A percentile compares a stretch with the other conserved stretches of the same genome.
Conservation (phyloP, 2,113 vertebrate species). For the Hipposideros armiger region DNA sequence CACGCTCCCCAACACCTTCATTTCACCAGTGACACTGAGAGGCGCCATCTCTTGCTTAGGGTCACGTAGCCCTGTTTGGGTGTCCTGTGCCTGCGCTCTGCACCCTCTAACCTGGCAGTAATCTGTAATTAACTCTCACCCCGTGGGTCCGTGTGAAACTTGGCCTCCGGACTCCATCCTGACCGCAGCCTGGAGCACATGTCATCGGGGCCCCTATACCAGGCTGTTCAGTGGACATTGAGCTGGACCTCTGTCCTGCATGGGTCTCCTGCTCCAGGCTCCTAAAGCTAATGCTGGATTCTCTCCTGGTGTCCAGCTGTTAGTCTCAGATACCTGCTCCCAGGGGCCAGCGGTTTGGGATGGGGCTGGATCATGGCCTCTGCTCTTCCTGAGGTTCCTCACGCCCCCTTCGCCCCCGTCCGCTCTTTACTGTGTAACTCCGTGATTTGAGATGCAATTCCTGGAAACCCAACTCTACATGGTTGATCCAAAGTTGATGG, state of each 20-base stretch:
- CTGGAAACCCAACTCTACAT: too few species aligned
- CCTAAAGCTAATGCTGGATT: too few species aligned
- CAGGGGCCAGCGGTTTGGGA: fast-evolving
- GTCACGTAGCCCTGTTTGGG: neutral
- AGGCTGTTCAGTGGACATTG: neutral
- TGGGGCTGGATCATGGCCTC: too few species aligned
- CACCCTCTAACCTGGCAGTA: neutral
- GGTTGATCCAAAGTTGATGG: too few species aligned
- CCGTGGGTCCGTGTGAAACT: neutral
- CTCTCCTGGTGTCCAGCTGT: neutral
- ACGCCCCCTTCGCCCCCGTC: fast-evolving
- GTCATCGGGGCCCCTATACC: too few species aligned
- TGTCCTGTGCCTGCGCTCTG: neutral
- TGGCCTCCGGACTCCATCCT: too few species aligned
- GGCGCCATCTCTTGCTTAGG: neutral
- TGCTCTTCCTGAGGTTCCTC: too few species aligned
- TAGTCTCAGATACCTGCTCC: neutral
- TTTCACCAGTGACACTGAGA: too few species aligned
- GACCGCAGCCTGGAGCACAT: neutral
- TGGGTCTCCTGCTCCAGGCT: neutral
- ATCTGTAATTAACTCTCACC: fast-evolving
- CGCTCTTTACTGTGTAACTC: neutral
- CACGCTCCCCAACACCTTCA: too few species aligned
- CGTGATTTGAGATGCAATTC: too few species aligned
- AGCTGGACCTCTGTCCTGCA: neutral